Conservation (phyloP, 1,140 invertebrate species). For the Plutomurus gul region DNA sequence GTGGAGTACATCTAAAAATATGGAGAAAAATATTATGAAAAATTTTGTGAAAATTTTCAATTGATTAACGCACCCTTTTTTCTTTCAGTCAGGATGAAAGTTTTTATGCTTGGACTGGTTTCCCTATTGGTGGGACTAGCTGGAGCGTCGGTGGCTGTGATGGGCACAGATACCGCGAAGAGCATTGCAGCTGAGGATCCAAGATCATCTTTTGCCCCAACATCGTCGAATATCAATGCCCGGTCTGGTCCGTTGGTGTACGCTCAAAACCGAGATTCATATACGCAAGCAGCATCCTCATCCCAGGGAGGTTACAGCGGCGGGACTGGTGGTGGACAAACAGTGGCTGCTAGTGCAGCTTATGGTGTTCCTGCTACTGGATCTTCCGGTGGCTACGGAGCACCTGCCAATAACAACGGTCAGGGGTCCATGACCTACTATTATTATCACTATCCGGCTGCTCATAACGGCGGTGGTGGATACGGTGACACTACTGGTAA, state of each 20-base stretch:
- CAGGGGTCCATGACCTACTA: slow-evolving; percentile 53
- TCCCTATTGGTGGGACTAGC: not conserved
- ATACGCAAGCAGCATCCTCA: slow-evolving; percentile 11
- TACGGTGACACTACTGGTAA: slow-evolving; percentile 45
- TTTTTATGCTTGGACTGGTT: not conserved
- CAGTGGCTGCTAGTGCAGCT: slow-evolving; percentile 13
- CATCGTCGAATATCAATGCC: slow-evolving; percentile 4
- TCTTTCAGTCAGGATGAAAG: not conserved
- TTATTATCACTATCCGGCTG: slow-evolving; percentile 52
- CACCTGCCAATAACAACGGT: not conserved
- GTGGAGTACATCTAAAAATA: too few relatives aligned
- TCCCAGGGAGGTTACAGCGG: slow-evolving; percentile 21
- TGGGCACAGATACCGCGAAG: not conserved
- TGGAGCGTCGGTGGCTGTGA: not conserved
- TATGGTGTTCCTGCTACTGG: slow-evolving; percentile 40
- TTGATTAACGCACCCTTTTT: too few relatives aligned
- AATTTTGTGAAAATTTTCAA: too few relatives aligned
- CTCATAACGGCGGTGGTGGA: not conserved
- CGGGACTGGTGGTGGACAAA: not conserved
- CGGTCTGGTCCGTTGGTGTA: slow-evolving; percentile 37
- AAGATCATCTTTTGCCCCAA: not conserved
- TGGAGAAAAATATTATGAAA: too few relatives aligned
- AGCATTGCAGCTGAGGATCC: slow-evolving; percentile 16
- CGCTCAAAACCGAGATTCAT: slow-evolving; percentile 50
- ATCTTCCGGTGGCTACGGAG: not conserved